phyloP scores from a whole-genome alignment of 2,888 invertebrate species.

The Parapristionchus giblindavisi region DNA sequence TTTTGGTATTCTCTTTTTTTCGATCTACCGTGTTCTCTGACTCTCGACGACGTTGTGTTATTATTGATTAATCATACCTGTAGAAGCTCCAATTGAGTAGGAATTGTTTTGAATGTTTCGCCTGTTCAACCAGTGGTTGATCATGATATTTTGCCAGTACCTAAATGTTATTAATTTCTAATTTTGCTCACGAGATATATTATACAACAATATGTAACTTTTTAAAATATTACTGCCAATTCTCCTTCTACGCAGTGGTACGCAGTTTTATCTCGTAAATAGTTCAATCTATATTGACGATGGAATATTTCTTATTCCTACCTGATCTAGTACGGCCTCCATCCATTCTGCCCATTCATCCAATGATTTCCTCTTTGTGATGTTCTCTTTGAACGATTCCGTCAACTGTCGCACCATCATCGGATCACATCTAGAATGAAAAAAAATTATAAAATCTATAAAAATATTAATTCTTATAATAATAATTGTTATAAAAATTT shows the following conservation, averaged over 20 bases:
- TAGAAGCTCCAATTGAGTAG: slow-evolving; percentile 98
- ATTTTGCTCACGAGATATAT: no score
- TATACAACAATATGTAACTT: no score
- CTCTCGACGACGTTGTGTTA: not conserved
- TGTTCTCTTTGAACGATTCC: slow-evolving; percentile 76
- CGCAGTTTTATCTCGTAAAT: no score
- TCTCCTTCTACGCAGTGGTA: no score
- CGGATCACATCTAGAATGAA: slow-evolving; percentile 31
- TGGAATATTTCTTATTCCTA: no score
- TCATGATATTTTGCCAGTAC: slow-evolving; percentile 87
- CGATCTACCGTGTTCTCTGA: not conserved
- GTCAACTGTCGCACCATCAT: slow-evolving; percentile 11
- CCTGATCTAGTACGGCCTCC: slow-evolving; percentile 86
- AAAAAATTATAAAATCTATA: slow-evolving; percentile 68
- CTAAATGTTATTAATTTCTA: slow-evolving; percentile 40
- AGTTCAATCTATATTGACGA: no score
- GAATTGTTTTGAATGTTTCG: slow-evolving; percentile 87
- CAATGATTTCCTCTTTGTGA: slow-evolving; percentile 84
- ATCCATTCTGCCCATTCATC: slow-evolving; percentile 99
- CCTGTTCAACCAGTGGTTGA: slow-evolving; percentile 75
- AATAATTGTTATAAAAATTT: slow-evolving; percentile 71
- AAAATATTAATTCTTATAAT: not conserved
- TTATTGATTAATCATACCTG: slow-evolving; percentile 73
- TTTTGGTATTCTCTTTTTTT: not conserved
- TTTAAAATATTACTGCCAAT: no score